phyloP scores from a whole-genome alignment of 2,888 invertebrate genomes.

The Pinctada fucata region DNA sequence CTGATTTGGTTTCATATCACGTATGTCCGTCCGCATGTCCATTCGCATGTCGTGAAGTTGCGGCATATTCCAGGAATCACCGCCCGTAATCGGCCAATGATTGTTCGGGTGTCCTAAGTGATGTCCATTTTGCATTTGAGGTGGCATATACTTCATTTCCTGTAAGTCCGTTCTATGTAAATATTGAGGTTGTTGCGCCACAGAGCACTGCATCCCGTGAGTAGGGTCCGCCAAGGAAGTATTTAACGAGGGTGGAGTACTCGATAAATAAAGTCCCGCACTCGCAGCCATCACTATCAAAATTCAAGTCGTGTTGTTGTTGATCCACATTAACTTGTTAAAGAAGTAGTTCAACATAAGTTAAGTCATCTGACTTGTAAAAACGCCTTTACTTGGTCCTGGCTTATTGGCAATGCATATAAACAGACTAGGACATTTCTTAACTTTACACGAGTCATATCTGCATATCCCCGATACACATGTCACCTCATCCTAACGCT shows the following conservation, averaged over 20 bases:
- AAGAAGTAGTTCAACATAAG: conserved; percentile 40
- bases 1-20: conserved; percentile 78
- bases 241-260: conserved; percentile 86
- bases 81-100: conserved; percentile 84
- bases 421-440: conserved; percentile 46
- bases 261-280: conserved; percentile 85
- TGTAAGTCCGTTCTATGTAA: conserved; percentile 77
- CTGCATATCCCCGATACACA: conserved; percentile 55
- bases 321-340: conserved; percentile 40
- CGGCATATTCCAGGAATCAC: conserved; percentile 77
- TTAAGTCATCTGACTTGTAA: conserved; percentile 66
- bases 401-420: conserved; percentile 44
- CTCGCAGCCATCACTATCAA: conserved; percentile 93
- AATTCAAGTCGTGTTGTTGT: conserved; percentile 43
- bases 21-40: conserved; percentile 76
- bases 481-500: conserved; percentile 46
- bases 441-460: conserved; percentile 61
- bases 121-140: conserved; percentile 83
- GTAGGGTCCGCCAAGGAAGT: conserved; percentile 78
- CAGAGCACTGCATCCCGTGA: conserved; percentile 73
- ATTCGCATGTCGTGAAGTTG: conserved; percentile 74
- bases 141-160: conserved; percentile 95
- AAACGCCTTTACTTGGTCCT: conserved; percentile 51
- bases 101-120: conserved; percentile 80
- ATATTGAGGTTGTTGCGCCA: conserved; percentile 68